phyloP scores from a whole-genome alignment of 2,113 vertebrate genomes.

The Halcyon malimbica region DNA sequence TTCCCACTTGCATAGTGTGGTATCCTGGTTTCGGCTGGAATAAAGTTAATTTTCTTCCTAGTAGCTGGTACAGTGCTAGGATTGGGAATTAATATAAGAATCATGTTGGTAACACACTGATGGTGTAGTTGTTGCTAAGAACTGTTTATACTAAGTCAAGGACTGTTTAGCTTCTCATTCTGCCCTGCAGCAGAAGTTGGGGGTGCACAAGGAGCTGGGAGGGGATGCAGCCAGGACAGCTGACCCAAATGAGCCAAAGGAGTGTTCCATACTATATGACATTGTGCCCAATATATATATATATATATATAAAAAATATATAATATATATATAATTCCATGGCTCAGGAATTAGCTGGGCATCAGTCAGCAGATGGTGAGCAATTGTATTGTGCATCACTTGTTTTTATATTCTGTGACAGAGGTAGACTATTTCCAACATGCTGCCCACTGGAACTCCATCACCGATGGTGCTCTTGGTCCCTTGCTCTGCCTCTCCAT shows the following conservation, averaged over 20 bases:
- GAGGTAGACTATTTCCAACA: neutral
- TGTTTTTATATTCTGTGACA: neutral
- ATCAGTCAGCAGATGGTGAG: neutral
- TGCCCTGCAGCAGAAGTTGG: neutral
- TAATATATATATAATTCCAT: neutral
- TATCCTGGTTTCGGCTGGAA: neutral
- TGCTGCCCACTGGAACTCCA: fast-evolving
- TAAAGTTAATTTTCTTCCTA: neutral
- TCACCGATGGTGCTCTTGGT: neutral
- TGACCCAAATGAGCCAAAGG: neutral
- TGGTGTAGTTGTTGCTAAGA: neutral
- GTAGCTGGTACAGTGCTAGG: neutral
- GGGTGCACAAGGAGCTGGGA: neutral
- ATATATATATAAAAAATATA: too few species aligned
- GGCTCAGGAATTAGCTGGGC: neutral
- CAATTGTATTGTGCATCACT: neutral
- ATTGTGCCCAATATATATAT: too few species aligned
- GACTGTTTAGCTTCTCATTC: neutral
- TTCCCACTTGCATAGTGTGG: neutral
- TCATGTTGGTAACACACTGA: neutral
- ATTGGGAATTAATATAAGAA: neutral
- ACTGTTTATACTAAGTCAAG: neutral
- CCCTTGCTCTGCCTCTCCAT: neutral
- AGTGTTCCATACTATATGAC: neutral
- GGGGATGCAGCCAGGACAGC: neutral